Evolutionary conservation across 2,888 invertebrate genomes (phyloP), one percentile per base, ranked within the genome.

Genomic region (Malthinus seriepunctatus): DNA sequence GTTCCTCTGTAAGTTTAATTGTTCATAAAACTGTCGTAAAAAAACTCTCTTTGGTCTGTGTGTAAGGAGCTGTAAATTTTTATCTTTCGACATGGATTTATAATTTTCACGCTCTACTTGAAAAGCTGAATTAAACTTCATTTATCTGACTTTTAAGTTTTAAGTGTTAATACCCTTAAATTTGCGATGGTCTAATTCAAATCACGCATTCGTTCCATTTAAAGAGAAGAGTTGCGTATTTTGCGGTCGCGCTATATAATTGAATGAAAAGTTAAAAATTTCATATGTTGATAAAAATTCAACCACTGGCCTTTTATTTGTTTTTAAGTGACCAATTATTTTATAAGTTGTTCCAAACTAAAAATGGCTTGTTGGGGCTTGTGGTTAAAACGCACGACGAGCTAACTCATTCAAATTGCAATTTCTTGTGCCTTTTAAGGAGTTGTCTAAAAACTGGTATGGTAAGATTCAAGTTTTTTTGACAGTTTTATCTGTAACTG

Each of bases 351-450:
- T 12, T n/a, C 32, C 33, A 12, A 37, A 12, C 51, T 45, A 45
- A 51, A 56, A 50, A 51, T 51, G 51, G 56, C 23, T 12, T 15
- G 45, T 33, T 39, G 14, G 15, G 31, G 32, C 33, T 44, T 14
- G 11, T 46, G n/a, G 32, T 15, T 32, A 14, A n/a, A 10, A 32
- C 42, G 33, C 42, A 42, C 3, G 23, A 23, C 23, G 23, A 23
- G 23, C 23, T 23, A 23, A 23, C 23, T 23, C 39, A 32, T 42
- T 11, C 42, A 35, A 15, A 50, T 15, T 23, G 50, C 50, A 44
- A 51, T 51, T 51, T 51, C 34, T 44, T 51, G 44, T 32, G 23
- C 54, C 54, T 54, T 48, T 54, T 46, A 53, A 32, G 53, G 54
- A 15, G 32, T 32, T 37, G 39, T 14, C 32, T 33, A 32, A 38